Evolutionary conservation across 2,797 vertebrate species (phyloP).

Genomic region (Epinephelus awoara): DNA sequence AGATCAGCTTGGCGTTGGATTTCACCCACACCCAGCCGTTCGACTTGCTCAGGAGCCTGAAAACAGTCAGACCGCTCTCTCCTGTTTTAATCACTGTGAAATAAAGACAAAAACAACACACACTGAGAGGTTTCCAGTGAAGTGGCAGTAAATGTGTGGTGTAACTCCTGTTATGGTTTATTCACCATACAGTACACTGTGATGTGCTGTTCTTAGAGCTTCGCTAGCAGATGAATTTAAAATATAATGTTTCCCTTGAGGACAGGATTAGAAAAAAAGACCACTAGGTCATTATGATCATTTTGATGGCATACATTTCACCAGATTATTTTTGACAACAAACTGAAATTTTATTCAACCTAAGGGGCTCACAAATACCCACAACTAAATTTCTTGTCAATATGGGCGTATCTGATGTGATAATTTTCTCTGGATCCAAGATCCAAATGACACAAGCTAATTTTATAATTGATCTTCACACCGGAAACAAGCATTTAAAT

Average conservation of each 20-base stretch:
- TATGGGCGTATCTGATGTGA: background rate
- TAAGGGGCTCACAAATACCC: no score
- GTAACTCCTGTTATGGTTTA: background rate
- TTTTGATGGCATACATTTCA: background rate
- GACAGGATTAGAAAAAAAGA: no score
- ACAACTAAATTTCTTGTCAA: background rate
- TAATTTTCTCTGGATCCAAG: background rate
- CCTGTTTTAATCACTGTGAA: constrained; percentile 88
- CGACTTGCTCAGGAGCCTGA: constrained; percentile 85
- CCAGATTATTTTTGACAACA: background rate
- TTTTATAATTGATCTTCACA: no score
- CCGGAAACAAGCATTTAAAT: background rate
- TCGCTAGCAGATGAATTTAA: background rate
- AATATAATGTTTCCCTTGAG: background rate
- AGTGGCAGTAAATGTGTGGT: background rate
- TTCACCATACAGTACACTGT: background rate
- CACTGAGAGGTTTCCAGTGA: background rate
- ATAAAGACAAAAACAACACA: constrained; percentile 11
- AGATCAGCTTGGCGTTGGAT: constrained; percentile 86
- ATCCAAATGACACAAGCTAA: no score
- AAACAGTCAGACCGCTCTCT: constrained; percentile 85
- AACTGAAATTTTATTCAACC: background rate
- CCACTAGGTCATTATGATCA: background rate
- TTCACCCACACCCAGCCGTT: constrained; percentile 87
- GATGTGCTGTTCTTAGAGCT: background rate